phyloP scores from a whole-genome alignment of 2,888 invertebrate species.

The Auanema freiburgensis region DNA sequence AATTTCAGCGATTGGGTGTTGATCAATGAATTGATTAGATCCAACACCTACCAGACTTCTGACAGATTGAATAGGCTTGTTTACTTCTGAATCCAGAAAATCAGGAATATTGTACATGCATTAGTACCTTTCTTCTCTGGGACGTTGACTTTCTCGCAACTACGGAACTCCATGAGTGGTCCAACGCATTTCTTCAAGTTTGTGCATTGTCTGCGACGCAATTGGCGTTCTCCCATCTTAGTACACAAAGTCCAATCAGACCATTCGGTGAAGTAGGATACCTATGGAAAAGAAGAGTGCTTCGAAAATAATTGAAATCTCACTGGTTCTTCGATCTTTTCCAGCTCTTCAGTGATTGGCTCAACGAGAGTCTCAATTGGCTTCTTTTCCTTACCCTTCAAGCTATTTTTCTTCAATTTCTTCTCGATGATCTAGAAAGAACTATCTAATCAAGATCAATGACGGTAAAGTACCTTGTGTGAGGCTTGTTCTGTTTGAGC shows the following conservation, averaged over 20 bases:
- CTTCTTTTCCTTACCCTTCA: background rate
- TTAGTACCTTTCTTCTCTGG: conserved; percentile 10
- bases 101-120: too few species aligned
- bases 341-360: background rate
- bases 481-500: too few species aligned
- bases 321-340: background rate
- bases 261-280: conserved; percentile 58
- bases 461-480: too few species aligned
- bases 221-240: conserved; percentile 57
- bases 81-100: conserved; percentile 2
- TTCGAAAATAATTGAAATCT: background rate
- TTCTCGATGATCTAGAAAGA: background rate
- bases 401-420: background rate
- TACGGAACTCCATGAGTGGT: conserved; percentile 53
- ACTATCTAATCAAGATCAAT: too few species aligned
- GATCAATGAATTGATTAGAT: conserved; percentile 14
- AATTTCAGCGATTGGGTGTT: conserved; percentile 15
- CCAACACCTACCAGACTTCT: conserved; percentile 12
- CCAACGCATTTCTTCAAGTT: conserved; percentile 56
- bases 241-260: conserved; percentile 61
- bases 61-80: conserved; percentile 15
- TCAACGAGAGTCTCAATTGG: background rate
- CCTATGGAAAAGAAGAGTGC: background rate
- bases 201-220: conserved; percentile 60
- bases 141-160: conserved; percentile 34